Evolutionary conservation across 2,113 vertebrate species (phyloP).

Genomic region (Onychostoma macrolepis): DNA sequence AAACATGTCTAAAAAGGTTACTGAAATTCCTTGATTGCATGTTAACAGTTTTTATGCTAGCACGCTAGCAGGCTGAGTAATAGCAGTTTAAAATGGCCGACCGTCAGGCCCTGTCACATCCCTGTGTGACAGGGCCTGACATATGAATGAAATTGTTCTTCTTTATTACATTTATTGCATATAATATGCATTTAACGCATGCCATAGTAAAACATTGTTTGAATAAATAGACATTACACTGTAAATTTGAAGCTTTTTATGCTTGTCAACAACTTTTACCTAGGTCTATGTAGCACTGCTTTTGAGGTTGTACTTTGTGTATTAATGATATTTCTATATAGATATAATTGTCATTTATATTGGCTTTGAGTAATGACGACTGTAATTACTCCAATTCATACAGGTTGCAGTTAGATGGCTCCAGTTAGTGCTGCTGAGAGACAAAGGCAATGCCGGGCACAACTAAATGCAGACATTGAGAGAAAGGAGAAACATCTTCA

Average conservation of each 20-base stretch:
- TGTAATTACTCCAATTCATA: conserved; percentile 4
- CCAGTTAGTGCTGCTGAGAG: no score
- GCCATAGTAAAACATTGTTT: neutral
- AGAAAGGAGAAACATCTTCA: neutral
- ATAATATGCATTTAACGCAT: neutral
- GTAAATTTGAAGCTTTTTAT: neutral
- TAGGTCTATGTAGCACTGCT: neutral
- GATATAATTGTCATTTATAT: conserved; percentile 10
- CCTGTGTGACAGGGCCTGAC: neutral
- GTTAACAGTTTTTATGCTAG: no score
- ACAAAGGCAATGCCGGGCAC: neutral
- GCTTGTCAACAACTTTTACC: neutral
- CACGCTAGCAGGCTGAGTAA: no score
- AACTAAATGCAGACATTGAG: neutral
- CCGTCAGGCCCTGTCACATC: neutral
- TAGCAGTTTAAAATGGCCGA: no score
- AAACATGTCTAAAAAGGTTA: no score
- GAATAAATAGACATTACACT: neutral
- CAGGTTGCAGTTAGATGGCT: neutral
- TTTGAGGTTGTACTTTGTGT: conserved; percentile 13
- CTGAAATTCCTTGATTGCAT: no score
- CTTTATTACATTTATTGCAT: neutral
- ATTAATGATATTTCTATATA: conserved; percentile 13
- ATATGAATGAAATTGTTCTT: neutral
- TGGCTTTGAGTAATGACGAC: neutral